These are phyloP conservation scores for Spermophilus dauricus DNA, from an alignment of 2,113 vertebrate genomes.

Conservation along the genomic window DNA sequence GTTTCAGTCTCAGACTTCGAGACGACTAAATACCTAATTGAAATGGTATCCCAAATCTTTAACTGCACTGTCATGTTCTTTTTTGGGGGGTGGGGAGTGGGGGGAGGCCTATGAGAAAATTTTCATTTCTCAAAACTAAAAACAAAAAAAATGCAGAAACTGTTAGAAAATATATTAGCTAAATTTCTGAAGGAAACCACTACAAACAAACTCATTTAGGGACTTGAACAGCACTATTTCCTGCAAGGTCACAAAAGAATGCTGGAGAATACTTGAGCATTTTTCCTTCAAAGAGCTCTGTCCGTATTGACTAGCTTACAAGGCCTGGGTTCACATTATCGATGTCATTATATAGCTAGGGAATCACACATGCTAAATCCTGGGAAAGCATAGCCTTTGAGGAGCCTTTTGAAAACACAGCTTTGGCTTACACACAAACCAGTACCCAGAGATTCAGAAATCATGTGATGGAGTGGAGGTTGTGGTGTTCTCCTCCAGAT, in stretches of 20 bases:
- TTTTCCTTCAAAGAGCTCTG: slow-evolving; percentile 34
- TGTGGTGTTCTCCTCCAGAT: slow-evolving; percentile 37
- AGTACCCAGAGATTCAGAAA: slow-evolving; percentile 41
- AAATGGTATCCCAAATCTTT: slow-evolving; percentile 81
- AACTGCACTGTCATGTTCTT: slow-evolving; percentile 11
- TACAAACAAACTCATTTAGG: not conserved
- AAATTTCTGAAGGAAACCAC: slow-evolving; percentile 60
- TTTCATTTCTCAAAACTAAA: slow-evolving; percentile 57
- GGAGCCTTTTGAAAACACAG: not conserved
- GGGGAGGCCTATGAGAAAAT: slow-evolving; percentile 72
- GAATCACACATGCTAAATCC: not conserved
- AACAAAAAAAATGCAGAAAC: slow-evolving; percentile 68
- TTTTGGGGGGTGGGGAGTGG: no score
- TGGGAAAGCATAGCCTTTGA: no score
- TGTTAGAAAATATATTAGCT: slow-evolving; percentile 68
- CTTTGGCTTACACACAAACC: not conserved
- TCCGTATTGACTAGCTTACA: not conserved
- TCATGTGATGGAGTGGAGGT: not conserved
- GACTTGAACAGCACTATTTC: slow-evolving; percentile 46
- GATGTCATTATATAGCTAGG: not conserved
- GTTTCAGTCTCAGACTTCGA: not conserved
- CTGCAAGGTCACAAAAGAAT: slow-evolving; percentile 26
- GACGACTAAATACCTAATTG: slow-evolving; percentile 72
- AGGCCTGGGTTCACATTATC: not conserved
- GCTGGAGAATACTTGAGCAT: not conserved